Conservation (phyloP, 2,113 vertebrate species). For the Neotoma lepida region DNA sequence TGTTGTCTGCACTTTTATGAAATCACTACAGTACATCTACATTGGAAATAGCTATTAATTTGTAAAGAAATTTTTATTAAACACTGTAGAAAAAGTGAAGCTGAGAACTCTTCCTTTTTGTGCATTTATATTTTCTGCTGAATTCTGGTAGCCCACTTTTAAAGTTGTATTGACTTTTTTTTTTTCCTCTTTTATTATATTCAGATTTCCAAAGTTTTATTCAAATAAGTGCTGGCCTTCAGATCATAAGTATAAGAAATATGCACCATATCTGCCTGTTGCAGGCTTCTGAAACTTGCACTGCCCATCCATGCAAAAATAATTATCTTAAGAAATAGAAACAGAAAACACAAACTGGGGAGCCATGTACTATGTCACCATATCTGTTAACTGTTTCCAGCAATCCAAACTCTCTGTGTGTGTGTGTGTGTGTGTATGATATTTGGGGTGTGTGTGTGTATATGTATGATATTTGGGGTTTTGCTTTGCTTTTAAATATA, state of each 20-base stretch:
- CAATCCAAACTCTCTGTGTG: conserved; percentile 23
- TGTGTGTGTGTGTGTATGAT: neutral
- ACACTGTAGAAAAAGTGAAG: conserved; percentile 66
- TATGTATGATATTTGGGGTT: neutral
- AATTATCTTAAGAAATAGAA: conserved; percentile 59
- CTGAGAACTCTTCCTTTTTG: conserved; percentile 68
- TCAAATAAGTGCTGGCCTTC: conserved; percentile 62
- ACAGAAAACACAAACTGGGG: conserved; percentile 65
- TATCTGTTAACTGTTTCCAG: conserved; percentile 71
- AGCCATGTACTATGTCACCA: conserved; percentile 74
- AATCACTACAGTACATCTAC: conserved; percentile 72
- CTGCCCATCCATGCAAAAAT: conserved; percentile 74
- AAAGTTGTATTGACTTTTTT: conserved; percentile 58
- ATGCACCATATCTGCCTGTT: conserved; percentile 81
- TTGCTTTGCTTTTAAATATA: conserved; percentile 62
- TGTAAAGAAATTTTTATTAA: conserved; percentile 74
- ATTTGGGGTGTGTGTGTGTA: neutral
- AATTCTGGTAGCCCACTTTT: conserved; percentile 60
- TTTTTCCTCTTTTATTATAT: conserved; percentile 31
- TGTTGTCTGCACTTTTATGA: conserved; percentile 84
- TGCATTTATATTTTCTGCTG: conserved; percentile 76
- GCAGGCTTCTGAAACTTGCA: conserved; percentile 76
- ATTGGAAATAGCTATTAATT: conserved; percentile 69
- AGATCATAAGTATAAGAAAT: conserved; percentile 55
- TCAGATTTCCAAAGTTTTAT: conserved; percentile 57